Evolutionary conservation across 1,140 invertebrate genomes (phyloP).

Genomic region (Atta colombica): DNA sequence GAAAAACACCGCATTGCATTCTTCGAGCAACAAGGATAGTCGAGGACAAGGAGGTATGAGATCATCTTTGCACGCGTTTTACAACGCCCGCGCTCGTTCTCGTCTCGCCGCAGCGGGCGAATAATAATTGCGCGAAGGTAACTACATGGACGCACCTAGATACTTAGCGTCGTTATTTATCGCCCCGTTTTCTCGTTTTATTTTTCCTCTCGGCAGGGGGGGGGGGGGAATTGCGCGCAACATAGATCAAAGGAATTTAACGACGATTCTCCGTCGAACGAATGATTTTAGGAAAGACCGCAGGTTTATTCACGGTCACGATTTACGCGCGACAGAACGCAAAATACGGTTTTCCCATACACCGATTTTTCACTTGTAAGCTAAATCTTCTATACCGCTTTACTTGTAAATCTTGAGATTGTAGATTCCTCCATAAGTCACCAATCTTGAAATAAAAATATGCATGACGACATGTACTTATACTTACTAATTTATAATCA

Average conservation of each 20-base stretch:
- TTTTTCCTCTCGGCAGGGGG: not conserved
- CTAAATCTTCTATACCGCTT: not conserved
- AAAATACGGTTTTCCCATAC: not conserved
- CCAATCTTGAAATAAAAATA: slow-evolving; percentile 4
- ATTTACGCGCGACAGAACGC: not conserved
- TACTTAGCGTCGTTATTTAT: slow-evolving; percentile 65
- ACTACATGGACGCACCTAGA: slow-evolving; percentile 17
- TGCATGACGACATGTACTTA: not conserved
- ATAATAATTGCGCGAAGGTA: slow-evolving; percentile 25
- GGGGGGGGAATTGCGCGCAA: not conserved
- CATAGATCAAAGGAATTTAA: slow-evolving; percentile 16
- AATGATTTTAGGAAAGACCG: slow-evolving; percentile 13
- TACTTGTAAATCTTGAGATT: not conserved
- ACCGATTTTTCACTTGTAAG: not conserved
- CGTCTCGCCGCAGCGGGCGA: not conserved
- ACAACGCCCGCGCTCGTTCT: not conserved
- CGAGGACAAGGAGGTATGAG: not conserved
- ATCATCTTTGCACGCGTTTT: slow-evolving; percentile 10
- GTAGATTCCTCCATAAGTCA: not conserved
- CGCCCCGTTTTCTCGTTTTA: slow-evolving; percentile 21
- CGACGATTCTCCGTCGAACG: slow-evolving; percentile 5
- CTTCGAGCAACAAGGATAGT: not conserved
- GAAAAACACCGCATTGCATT: slow-evolving; percentile 42
- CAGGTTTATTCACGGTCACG: not conserved
- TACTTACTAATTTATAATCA: slow-evolving; percentile 10